These are phyloP conservation scores for Drosophila mulleri DNA, from an alignment of 2,888 invertebrate species.

Conservation along the genomic window DNA sequence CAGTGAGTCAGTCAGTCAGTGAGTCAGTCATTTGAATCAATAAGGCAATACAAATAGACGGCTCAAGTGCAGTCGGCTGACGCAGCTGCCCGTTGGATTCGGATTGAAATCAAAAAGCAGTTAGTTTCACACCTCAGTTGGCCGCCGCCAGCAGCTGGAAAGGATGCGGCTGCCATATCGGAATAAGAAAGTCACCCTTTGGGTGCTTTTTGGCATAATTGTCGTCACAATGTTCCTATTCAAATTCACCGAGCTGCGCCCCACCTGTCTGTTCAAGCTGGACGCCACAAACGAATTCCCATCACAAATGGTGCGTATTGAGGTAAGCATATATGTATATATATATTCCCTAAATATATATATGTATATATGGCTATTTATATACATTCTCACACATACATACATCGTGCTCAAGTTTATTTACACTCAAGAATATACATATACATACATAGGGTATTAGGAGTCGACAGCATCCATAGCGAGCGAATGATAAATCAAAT, in stretches of 20 bases:
- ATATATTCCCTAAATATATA: constrained; percentile 3
- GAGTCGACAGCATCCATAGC: no score
- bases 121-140: constrained; percentile 37
- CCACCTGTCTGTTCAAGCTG: constrained; percentile 84
- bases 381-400: constrained; percentile 25
- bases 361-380: constrained; percentile 10
- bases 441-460: constrained; percentile 37
- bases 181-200: constrained; percentile 84
- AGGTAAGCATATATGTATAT: constrained; percentile 80
- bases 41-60: constrained; percentile 41
- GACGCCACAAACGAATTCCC: constrained; percentile 73
- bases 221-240: constrained; percentile 85
- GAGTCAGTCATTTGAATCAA: constrained; percentile 28
- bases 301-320: constrained; percentile 82
- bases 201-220: constrained; percentile 84
- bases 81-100: not conserved
- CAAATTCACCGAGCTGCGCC: constrained; percentile 84
- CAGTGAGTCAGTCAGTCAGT: constrained; percentile 1
- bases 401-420: constrained; percentile 33
- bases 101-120: constrained; percentile 46
- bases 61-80: constrained; percentile 12
- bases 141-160: constrained; percentile 25
- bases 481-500: constrained; percentile 67
- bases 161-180: constrained; percentile 84
- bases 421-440: constrained; percentile 40